Evolutionary conservation across 2,888 invertebrate species (phyloP).

Genomic region (Adelphocoris suturalis): DNA sequence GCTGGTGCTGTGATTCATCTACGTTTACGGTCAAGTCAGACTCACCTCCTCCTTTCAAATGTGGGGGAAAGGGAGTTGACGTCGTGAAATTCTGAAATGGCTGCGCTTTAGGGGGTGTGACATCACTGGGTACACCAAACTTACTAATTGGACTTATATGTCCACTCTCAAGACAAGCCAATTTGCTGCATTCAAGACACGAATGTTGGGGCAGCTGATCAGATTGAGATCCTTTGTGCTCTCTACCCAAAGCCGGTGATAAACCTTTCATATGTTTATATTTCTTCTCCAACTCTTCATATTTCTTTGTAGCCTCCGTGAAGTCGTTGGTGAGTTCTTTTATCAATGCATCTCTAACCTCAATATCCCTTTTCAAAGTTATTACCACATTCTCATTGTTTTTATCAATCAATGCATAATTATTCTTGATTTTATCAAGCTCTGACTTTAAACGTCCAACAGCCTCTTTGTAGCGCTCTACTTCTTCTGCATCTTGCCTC

Average conservation of each 20-base stretch:
- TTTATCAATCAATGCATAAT: slow-evolving; percentile 25
- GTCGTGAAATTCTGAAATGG: slow-evolving; percentile 49
- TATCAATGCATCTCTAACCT: background rate
- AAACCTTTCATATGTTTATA: background rate
- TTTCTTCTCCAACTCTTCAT: slow-evolving; percentile 24
- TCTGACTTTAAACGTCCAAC: slow-evolving; percentile 24
- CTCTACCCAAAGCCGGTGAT: background rate
- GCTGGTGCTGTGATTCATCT: slow-evolving; percentile 23
- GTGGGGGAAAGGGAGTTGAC: slow-evolving; percentile 70
- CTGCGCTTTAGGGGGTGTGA: slow-evolving; percentile 38
- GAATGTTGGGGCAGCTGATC: background rate
- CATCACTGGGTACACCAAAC: slow-evolving; percentile 32
- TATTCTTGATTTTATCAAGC: slow-evolving; percentile 41
- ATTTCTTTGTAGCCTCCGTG: background rate
- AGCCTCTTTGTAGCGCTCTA: slow-evolving; percentile 23
- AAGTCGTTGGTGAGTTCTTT: slow-evolving; percentile 42
- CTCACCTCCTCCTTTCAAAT: slow-evolving; percentile 72
- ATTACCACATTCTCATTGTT: slow-evolving; percentile 46
- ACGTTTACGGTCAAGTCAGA: background rate
- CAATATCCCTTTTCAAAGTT: slow-evolving; percentile 43
- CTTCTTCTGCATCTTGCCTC: slow-evolving; percentile 10
- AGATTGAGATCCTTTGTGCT: slow-evolving; percentile 12
- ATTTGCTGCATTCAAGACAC: slow-evolving; percentile 30
- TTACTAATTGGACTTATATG: slow-evolving; percentile 60
- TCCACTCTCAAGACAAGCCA: background rate